A percentile compares a stretch with the other conserved stretches of the same genome.
These are phyloP conservation scores for Andrena dorsata DNA, from an alignment of 2,888 invertebrate species.

Conservation along the genomic window DNA sequence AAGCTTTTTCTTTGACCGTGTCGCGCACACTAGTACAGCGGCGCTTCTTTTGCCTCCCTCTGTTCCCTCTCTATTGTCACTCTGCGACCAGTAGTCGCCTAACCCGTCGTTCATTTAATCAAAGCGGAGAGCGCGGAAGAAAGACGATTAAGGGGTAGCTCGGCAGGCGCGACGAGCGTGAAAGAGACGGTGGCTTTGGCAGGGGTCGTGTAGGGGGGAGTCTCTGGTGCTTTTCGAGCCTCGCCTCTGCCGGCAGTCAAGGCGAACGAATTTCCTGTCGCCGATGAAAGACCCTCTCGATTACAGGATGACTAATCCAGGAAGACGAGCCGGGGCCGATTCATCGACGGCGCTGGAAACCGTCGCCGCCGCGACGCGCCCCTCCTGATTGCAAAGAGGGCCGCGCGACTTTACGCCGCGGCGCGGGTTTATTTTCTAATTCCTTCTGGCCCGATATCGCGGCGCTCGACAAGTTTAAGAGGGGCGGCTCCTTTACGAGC, in stretches of 20 bases:
- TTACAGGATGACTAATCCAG: slow-evolving; percentile 57
- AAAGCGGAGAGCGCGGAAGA: slow-evolving; percentile 46
- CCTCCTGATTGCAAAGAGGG: neutral
- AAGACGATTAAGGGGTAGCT: slow-evolving; percentile 48
- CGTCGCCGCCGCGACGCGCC: neutral
- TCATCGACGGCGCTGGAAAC: slow-evolving; percentile 35
- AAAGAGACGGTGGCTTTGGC: neutral
- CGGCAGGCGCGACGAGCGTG: neutral
- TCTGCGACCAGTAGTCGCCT: slow-evolving; percentile 31
- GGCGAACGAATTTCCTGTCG: slow-evolving; percentile 55
- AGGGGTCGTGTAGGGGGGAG: too few relatives aligned
- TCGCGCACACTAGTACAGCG: neutral
- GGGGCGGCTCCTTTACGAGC: slow-evolving; percentile 10
- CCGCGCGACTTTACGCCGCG: neutral
- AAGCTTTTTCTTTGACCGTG: neutral
- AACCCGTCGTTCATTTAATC: slow-evolving; percentile 53
- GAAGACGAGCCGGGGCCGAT: slow-evolving; percentile 36
- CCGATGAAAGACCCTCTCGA: slow-evolving; percentile 44
- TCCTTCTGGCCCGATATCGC: neutral
- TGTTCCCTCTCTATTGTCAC: neutral
- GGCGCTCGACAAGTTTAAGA: neutral
- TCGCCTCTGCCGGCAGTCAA: slow-evolving; percentile 25
- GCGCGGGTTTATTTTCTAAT: neutral
- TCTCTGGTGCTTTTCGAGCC: slow-evolving; percentile 35
- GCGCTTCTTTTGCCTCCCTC: neutral